These are phyloP conservation scores for Epinephelus awoara DNA, from an alignment of 2,797 vertebrate species.

Conservation along the genomic window DNA sequence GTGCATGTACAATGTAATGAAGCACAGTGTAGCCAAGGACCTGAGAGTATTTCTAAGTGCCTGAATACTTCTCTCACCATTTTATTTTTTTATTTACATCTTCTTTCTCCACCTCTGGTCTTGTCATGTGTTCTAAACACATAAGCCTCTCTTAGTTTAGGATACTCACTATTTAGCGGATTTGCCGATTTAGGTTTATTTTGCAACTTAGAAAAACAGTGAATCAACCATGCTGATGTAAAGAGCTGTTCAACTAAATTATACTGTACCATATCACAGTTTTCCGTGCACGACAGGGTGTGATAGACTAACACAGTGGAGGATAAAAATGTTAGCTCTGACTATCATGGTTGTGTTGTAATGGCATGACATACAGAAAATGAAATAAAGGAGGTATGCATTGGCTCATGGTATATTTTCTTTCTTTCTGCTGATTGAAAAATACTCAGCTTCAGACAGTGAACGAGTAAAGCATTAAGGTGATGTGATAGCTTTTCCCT, in stretches of 20 bases:
- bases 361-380: constrained; percentile 81
- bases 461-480: background rate
- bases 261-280: constrained; percentile 56
- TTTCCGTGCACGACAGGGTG: constrained; percentile 54
- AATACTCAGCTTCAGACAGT: background rate
- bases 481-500: background rate
- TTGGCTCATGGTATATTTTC: constrained; percentile 33
- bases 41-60: constrained; percentile 87
- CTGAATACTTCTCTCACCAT: constrained; percentile 81
- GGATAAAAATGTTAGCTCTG: constrained; percentile 64
- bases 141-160: constrained; percentile 40
- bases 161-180: constrained; percentile 37
- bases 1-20: constrained; percentile 76
- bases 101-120: constrained; percentile 40
- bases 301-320: constrained; percentile 32
- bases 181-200: constrained; percentile 39
- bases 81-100: constrained; percentile 50
- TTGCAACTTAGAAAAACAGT: constrained; percentile 44
- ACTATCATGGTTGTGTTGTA: constrained; percentile 76
- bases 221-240: constrained; percentile 49
- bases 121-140: constrained; percentile 13
- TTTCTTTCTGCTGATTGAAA: background rate
- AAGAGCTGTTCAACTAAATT: constrained; percentile 50
- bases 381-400: constrained; percentile 81
- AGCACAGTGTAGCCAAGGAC: constrained; percentile 88